These are phyloP conservation scores for Lasioglossum vierecki DNA, from an alignment of 2,888 invertebrate species.

Conservation along the genomic window DNA sequence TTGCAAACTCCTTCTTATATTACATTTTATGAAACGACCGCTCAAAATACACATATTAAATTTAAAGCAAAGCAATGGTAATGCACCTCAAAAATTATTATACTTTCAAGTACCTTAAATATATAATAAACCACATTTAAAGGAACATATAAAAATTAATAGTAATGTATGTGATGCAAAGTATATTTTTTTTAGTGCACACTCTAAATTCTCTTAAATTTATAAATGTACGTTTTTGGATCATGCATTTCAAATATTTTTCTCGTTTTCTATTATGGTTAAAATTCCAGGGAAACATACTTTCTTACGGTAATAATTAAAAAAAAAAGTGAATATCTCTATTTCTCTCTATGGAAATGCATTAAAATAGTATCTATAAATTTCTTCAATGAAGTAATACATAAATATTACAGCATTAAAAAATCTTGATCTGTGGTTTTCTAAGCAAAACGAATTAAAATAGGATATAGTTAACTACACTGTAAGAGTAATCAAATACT, in stretches of 20 bases:
- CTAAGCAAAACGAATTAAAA: slow-evolving; percentile 25
- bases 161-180: background rate
- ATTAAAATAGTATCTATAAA: background rate
- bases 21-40: slow-evolving; percentile 8
- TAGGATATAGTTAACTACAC: slow-evolving; percentile 20
- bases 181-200: slow-evolving; percentile 31
- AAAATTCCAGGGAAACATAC: background rate
- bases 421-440: slow-evolving; percentile 23
- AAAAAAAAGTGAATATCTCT: background rate
- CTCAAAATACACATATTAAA: slow-evolving; percentile 15
- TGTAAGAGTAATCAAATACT: slow-evolving; percentile 44
- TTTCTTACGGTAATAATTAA: slow-evolving; percentile 5
- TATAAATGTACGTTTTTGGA: slow-evolving; percentile 2
- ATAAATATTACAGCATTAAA: slow-evolving; percentile 30
- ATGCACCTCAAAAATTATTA: background rate
- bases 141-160: slow-evolving; percentile 36
- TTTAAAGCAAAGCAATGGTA: slow-evolving; percentile 5
- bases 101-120: slow-evolving; percentile 2
- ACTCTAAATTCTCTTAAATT: slow-evolving; percentile 29
- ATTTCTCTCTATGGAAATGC: slow-evolving; percentile 21
- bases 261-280: background rate
- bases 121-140: background rate
- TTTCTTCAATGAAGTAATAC: slow-evolving; percentile 3
- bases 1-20: slow-evolving; percentile 17
- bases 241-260: background rate